Evolutionary conservation across 2,888 invertebrate genomes (phyloP).

Genomic region (Microplitis manilae): DNA sequence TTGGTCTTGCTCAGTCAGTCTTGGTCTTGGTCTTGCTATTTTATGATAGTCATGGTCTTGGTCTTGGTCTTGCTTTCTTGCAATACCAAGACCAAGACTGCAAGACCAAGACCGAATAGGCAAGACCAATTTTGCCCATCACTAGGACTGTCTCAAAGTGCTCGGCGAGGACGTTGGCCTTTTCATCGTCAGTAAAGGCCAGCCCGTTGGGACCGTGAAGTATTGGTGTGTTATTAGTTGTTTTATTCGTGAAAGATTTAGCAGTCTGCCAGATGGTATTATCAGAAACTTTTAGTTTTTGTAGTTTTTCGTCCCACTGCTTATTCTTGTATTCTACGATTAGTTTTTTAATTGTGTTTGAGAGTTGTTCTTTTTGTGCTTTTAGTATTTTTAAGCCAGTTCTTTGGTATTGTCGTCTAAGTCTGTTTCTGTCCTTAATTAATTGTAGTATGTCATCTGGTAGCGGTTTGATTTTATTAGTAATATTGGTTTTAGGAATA

Average conservation of each 20-base stretch:
- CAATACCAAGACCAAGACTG: too few species aligned
- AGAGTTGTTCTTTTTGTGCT: slow-evolving; percentile 21
- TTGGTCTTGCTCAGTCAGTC: too few species aligned
- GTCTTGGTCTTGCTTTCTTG: too few species aligned
- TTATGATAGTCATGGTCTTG: too few species aligned
- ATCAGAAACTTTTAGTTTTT: slow-evolving; percentile 37
- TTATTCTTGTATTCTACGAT: slow-evolving; percentile 36
- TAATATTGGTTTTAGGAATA: slow-evolving; percentile 2
- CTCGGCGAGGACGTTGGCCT: slow-evolving; percentile 43
- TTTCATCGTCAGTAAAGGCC: slow-evolving; percentile 36
- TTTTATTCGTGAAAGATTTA: slow-evolving; percentile 41
- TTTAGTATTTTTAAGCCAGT: slow-evolving; percentile 8
- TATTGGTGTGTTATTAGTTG: slow-evolving; percentile 29
- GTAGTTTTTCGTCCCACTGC: too few species aligned
- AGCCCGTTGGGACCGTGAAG: slow-evolving; percentile 39
- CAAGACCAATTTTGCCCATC: too few species aligned
- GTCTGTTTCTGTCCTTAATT: slow-evolving; percentile 38
- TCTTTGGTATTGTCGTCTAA: slow-evolving; percentile 36
- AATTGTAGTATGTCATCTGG: slow-evolving; percentile 22
- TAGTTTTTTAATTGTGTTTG: slow-evolving; percentile 29
- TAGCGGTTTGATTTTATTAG: background rate
- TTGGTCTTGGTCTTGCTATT: too few species aligned
- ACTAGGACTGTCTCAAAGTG: slow-evolving; percentile 45
- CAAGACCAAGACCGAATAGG: too few species aligned
- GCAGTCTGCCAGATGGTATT: slow-evolving; percentile 45